Conservation (phyloP, 1,140 invertebrate genomes). For the Asobara japonica region DNA sequence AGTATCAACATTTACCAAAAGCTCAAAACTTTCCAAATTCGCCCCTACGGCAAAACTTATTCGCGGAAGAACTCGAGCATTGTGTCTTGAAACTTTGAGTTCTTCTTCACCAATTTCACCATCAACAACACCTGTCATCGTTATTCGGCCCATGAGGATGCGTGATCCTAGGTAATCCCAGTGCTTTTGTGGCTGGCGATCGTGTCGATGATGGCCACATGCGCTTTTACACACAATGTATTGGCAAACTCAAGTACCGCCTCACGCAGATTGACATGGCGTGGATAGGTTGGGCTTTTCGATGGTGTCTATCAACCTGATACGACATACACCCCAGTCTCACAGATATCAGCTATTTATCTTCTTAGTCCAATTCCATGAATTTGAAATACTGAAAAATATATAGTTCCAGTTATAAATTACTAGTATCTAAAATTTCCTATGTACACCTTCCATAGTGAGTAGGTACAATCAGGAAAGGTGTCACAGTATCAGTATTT, state of each 20-base stretch:
- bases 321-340: background rate
- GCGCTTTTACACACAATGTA: background rate
- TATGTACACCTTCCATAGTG: too few species aligned
- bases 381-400: background rate
- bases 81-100: background rate
- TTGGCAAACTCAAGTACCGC: background rate
- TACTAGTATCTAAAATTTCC: too few species aligned
- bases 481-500: too few species aligned
- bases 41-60: background rate
- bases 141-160: background rate
- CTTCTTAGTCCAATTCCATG: background rate
- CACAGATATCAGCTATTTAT: too few species aligned
- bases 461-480: too few species aligned
- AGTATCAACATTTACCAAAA: constrained; percentile 3
- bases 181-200: constrained; percentile 8
- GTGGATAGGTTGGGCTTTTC: constrained; percentile 7
- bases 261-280: constrained; percentile 7
- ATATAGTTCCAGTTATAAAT: too few species aligned
- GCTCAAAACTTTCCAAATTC: background rate
- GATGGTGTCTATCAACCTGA: background rate
- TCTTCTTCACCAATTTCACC: background rate
- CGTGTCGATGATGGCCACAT: constrained; percentile 21
- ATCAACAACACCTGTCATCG: constrained; percentile 19
- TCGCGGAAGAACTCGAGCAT: background rate
- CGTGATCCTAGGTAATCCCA: constrained; percentile 9